A percentile compares a stretch with the other conserved stretches of the same genome.
phyloP scores from a whole-genome alignment of 2,888 invertebrate genomes.

The Limenitis camilla region DNA sequence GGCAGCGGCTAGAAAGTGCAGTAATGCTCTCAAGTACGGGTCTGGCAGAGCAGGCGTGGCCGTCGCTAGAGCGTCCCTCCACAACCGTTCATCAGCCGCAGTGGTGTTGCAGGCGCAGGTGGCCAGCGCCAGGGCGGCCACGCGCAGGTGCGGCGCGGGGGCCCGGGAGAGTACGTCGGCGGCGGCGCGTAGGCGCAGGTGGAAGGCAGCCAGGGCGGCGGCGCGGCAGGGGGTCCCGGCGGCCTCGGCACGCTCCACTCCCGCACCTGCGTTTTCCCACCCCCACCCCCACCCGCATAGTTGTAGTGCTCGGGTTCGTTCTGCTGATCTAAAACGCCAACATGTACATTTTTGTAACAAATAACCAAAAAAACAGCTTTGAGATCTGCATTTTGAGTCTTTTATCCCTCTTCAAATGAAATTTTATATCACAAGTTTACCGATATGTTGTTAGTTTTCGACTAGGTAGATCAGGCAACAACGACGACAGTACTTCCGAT shows the following conservation, averaged over 20 bases:
- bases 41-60: constrained; percentile 87
- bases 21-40: constrained; percentile 92
- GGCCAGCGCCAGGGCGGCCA: constrained; percentile 81
- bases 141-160: constrained; percentile 48
- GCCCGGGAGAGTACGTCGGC: constrained; percentile 89
- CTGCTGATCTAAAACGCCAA: constrained; percentile 45
- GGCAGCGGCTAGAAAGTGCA: constrained; percentile 87
- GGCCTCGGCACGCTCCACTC: constrained; percentile 78
- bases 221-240: constrained; percentile 84
- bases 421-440: not conserved
- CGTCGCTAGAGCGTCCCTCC: constrained; percentile 86
- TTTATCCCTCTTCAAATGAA: not conserved
- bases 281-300: constrained; percentile 94
- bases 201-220: constrained; percentile 93
- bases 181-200: constrained; percentile 87
- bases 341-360: no score
- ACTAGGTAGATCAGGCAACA: constrained; percentile 79
- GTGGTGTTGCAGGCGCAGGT: constrained; percentile 86
- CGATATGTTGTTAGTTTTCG: constrained; percentile 53
- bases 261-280: constrained; percentile 74
- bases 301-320: constrained; percentile 86
- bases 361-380: no score
- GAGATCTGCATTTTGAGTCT: no score
- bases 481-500: constrained; percentile 76
- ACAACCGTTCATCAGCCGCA: constrained; percentile 85